phyloP scores from a whole-genome alignment of 2,113 vertebrate genomes.

The Apus apus region DNA sequence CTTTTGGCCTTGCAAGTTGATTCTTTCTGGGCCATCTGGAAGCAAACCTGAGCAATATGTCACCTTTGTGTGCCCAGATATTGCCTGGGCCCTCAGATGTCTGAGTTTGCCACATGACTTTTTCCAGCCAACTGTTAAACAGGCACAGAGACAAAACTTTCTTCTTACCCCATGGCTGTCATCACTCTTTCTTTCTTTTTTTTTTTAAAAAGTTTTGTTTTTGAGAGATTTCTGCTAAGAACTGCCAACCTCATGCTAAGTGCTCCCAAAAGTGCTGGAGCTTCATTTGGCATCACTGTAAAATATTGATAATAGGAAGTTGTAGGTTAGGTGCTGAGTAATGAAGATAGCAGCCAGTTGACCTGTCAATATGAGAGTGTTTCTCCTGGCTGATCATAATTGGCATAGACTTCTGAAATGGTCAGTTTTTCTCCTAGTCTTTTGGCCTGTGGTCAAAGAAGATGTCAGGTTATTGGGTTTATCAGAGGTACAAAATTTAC shows the following conservation, averaged over 20 bases:
- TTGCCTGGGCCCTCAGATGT: neutral
- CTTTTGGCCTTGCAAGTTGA: neutral
- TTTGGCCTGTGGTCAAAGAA: neutral
- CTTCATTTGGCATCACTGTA: neutral
- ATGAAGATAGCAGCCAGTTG: neutral
- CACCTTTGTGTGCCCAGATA: neutral
- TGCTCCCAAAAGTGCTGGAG: neutral
- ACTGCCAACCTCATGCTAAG: neutral
- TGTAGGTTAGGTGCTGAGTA: neutral
- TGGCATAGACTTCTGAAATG: neutral
- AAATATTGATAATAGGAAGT: neutral
- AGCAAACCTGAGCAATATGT: constrained; percentile 11
- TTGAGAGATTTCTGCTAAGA: neutral
- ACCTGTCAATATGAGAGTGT: neutral
- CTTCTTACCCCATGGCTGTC: neutral
- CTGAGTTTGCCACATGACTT: neutral
- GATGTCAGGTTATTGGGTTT: neutral
- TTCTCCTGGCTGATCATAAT: neutral
- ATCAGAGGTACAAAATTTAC: neutral
- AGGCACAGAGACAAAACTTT: neutral
- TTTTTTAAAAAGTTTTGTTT: neutral
- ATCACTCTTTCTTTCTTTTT: neutral
- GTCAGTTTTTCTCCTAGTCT: neutral
- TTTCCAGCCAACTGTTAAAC: constrained; percentile 10
- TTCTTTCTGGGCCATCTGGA: constrained; percentile 32